phyloP scores from a whole-genome alignment of 2,113 vertebrate genomes.

The Microcebus jonahi region DNA sequence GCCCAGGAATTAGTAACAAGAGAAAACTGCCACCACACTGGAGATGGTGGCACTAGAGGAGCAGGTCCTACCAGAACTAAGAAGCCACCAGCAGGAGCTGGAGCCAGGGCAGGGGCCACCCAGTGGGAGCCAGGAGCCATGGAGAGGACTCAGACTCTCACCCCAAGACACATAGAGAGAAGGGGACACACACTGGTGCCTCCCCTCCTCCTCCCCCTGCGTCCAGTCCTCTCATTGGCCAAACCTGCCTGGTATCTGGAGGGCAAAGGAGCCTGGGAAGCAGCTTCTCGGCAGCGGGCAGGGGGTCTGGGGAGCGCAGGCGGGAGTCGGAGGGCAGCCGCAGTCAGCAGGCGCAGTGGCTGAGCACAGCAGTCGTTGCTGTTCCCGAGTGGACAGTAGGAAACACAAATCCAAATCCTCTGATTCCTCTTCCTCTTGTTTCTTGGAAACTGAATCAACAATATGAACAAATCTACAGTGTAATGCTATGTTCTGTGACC shows the following conservation, averaged over 20 bases:
- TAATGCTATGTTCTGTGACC: background rate
- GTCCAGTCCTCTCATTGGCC: background rate
- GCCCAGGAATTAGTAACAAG: background rate
- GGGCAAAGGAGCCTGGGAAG: background rate
- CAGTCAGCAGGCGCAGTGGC: background rate
- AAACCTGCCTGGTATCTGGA: background rate
- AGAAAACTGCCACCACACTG: background rate
- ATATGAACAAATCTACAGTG: background rate
- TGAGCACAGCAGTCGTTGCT: background rate
- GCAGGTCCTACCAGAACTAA: background rate
- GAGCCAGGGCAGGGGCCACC: background rate
- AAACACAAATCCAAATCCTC: background rate
- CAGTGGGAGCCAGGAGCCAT: no score
- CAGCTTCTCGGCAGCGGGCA: background rate
- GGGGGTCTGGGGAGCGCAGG: background rate
- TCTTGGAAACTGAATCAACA: background rate
- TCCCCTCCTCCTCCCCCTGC: background rate
- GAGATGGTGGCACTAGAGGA: no score
- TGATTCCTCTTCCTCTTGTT: background rate
- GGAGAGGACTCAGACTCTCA: background rate
- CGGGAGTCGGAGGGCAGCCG: background rate
- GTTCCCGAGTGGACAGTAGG: background rate
- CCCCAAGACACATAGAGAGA: background rate
- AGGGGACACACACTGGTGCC: fast-evolving
- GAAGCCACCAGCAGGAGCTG: background rate